Conservation (phyloP, 2,888 invertebrate genomes). For the Chymomyza caudatula region DNA sequence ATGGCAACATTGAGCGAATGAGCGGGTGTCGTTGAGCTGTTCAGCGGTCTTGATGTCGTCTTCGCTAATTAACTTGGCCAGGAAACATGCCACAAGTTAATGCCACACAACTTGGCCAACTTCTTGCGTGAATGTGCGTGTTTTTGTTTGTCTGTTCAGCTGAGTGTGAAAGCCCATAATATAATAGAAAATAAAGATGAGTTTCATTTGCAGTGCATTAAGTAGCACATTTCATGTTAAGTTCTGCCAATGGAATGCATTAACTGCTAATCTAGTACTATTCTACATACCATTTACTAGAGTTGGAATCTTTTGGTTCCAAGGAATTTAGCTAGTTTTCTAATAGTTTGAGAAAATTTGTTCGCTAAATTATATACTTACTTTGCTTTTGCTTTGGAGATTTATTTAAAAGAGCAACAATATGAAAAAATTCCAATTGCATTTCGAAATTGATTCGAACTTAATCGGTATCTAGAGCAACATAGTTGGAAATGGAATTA, state of each 20-base stretch:
- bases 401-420: too few species aligned
- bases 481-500: too few species aligned
- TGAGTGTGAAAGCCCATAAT: slow-evolving; percentile 45
- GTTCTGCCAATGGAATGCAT: neutral
- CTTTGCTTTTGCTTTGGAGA: too few species aligned
- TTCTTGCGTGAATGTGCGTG: slow-evolving; percentile 13
- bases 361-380: too few species aligned
- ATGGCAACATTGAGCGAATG: slow-evolving; percentile 33
- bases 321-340: too few species aligned
- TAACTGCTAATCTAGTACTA: neutral
- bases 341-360: too few species aligned
- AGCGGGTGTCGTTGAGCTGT: neutral
- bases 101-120: slow-evolving; percentile 44
- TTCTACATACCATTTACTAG: neutral
- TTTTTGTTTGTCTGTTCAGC: slow-evolving; percentile 26
- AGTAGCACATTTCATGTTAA: neutral
- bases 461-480: too few species aligned
- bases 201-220: slow-evolving; percentile 43
- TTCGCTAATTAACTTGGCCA: slow-evolving; percentile 35
- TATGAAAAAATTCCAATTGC: too few species aligned
- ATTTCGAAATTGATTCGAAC: too few species aligned
- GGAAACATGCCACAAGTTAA: slow-evolving; percentile 29
- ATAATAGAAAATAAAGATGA: slow-evolving; percentile 30
- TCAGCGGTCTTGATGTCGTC: neutral
- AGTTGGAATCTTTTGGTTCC: too few species aligned